Base-by-base conservation (phyloP, 1,140 invertebrate genomes). In the Hyles vespertilio region DNA sequence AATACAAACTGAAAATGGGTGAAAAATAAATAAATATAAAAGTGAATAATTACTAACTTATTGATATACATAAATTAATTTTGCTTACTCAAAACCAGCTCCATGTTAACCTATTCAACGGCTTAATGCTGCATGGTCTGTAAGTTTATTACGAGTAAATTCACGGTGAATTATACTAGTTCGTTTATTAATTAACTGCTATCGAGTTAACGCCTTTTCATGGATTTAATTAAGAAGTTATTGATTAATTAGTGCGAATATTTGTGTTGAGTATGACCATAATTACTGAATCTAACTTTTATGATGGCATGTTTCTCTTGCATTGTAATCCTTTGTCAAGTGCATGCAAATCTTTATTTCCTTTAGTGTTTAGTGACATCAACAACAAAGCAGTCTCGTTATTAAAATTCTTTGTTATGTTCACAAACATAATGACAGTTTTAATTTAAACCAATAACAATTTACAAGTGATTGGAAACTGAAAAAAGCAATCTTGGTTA, bases 401-500 rank as follows among this genome's bases (percentile, higher is more conserved):
- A 48, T 22, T 8, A n/a, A n/a, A n/a, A 48, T 10, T 11, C n/a
- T n/a, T 48, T 48, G 12, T 11, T n/a, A n/a, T n/a, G 4, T 5
- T 32, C 52, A 22, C 36, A 44, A 36, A 22, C 22, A 22, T 60
- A 61, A 63, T 33, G 40, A 53, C 60, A 59, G 47, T 74, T 79
- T 77, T 82, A 79, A 83, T 84, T 81, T 75, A 61, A 67, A 61
- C 74, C 72, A 68, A 74, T 71, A 71, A 77, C 74, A 77, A 74
- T 84, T 87, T 82, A 86, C 83, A 81, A 84, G 72, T 76, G 71
- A 82, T 80, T 74, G 70, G 67, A 76, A 57, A 72, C 71, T 77
- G 80, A 82, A 87, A 84, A 86, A 88, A 81, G 79, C 83, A 86
- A 86, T 88, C 81, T 86, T 83, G 70, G 78, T 79, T 79, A 81